Conservation (phyloP, 2,888 invertebrate genomes). For the Erebia epiphron region DNA sequence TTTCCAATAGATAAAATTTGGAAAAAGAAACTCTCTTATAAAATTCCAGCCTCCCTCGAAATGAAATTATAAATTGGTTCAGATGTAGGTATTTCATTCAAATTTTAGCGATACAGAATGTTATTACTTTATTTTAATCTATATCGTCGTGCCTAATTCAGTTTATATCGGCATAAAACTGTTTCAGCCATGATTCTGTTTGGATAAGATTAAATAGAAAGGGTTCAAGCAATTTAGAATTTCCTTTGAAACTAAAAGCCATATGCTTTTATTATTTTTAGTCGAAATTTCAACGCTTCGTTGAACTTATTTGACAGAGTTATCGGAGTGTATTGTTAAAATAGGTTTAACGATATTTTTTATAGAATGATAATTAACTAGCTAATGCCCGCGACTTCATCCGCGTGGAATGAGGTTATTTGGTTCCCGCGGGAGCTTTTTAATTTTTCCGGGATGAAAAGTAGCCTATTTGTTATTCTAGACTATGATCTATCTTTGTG, state of each 20-base stretch:
- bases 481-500: too few species aligned
- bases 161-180: constrained; percentile 11
- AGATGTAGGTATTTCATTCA: neutral
- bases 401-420: too few species aligned
- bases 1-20: too few species aligned
- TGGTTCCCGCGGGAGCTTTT: too few species aligned
- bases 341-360: neutral
- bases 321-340: neutral
- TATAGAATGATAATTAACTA: too few species aligned
- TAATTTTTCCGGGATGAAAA: too few species aligned
- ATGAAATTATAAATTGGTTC: too few species aligned
- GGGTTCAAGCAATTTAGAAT: constrained; percentile 22
- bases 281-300: neutral
- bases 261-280: constrained; percentile 14
- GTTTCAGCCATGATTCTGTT: constrained; percentile 15
- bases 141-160: constrained; percentile 18
- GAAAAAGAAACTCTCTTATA: too few species aligned
- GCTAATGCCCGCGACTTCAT: too few species aligned
- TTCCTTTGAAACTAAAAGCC: constrained; percentile 25
- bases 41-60: too few species aligned
- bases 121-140: neutral
- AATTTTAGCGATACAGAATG: neutral
- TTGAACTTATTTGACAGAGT: neutral
- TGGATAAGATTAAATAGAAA: constrained; percentile 28
- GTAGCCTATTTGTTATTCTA: too few species aligned